Conservation (phyloP, 2,113 vertebrate species). For the Lota lota region DNA sequence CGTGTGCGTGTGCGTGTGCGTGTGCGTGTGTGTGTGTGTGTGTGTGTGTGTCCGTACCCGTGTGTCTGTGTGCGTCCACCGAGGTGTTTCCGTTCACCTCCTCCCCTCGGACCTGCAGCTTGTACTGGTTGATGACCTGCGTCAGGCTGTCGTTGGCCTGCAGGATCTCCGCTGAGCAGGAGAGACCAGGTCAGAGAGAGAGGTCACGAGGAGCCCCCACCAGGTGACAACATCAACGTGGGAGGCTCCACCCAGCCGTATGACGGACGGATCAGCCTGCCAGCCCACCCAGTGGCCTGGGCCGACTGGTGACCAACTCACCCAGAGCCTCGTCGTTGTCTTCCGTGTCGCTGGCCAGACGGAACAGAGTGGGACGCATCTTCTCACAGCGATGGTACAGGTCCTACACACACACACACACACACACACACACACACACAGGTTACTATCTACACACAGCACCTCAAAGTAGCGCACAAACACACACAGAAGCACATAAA, state of each 20-base stretch:
- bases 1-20: not conserved
- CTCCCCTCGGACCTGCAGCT: constrained; percentile 90
- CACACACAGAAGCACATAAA: not conserved
- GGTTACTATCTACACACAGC: not conserved
- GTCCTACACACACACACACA: constrained; percentile 73
- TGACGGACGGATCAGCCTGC: too few species aligned
- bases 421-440: constrained; percentile 7
- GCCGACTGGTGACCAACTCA: constrained; percentile 51
- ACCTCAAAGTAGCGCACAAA: not conserved
- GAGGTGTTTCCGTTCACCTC: constrained; percentile 85
- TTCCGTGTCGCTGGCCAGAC: constrained; percentile 95
- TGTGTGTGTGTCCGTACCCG: constrained; percentile 32
- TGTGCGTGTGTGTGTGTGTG: not conserved
- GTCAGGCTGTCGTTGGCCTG: constrained; percentile 98
- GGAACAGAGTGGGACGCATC: constrained; percentile 95
- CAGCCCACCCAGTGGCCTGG: too few species aligned
- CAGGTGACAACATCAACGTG: too few species aligned
- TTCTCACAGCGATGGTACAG: constrained; percentile 96
- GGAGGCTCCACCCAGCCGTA: too few species aligned
- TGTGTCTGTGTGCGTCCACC: constrained; percentile 52
- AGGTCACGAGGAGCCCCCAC: too few species aligned
- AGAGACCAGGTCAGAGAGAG: not conserved
- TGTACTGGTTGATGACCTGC: constrained; percentile 95
- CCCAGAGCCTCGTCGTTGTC: constrained; percentile 97
- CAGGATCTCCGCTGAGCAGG: constrained; percentile 87